phyloP scores from a whole-genome alignment of 2,113 vertebrate species.

The Microcebus lehilahytsara region DNA sequence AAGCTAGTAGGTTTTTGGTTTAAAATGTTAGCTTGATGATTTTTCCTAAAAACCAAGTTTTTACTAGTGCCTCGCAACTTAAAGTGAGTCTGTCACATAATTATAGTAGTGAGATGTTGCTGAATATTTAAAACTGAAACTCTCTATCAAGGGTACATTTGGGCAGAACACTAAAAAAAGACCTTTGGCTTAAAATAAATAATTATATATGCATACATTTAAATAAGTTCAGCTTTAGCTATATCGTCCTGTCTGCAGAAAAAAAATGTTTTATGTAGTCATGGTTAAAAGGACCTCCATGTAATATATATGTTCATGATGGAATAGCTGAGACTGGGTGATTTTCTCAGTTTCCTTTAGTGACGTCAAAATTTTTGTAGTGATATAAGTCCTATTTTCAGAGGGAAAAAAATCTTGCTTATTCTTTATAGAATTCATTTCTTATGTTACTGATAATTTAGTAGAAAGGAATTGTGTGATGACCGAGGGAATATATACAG shows the following conservation, averaged over 20 bases:
- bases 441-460: constrained; percentile 4
- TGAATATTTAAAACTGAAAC: constrained; percentile 55
- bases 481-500: background rate
- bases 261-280: constrained; percentile 24
- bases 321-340: constrained; percentile 62
- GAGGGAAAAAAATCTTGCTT: background rate
- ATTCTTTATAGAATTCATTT: background rate
- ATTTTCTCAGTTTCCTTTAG: constrained; percentile 78
- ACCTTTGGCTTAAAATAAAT: constrained; percentile 31
- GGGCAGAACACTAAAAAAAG: constrained; percentile 55
- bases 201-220: constrained; percentile 25
- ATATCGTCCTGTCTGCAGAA: constrained; percentile 28
- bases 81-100: constrained; percentile 75
- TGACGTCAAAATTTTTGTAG: constrained; percentile 71
- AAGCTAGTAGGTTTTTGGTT: constrained; percentile 1
- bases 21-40: constrained; percentile 19
- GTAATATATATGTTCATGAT: constrained; percentile 49
- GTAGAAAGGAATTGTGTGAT: background rate
- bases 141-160: constrained; percentile 39
- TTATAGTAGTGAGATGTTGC: constrained; percentile 42
- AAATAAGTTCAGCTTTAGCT: constrained; percentile 40
- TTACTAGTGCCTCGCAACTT: constrained; percentile 52
- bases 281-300: constrained; percentile 69
- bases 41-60: constrained; percentile 49
- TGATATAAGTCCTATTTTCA: constrained; percentile 59